Conservation (phyloP, 1,140 invertebrate genomes). For the Manduca sexta region DNA sequence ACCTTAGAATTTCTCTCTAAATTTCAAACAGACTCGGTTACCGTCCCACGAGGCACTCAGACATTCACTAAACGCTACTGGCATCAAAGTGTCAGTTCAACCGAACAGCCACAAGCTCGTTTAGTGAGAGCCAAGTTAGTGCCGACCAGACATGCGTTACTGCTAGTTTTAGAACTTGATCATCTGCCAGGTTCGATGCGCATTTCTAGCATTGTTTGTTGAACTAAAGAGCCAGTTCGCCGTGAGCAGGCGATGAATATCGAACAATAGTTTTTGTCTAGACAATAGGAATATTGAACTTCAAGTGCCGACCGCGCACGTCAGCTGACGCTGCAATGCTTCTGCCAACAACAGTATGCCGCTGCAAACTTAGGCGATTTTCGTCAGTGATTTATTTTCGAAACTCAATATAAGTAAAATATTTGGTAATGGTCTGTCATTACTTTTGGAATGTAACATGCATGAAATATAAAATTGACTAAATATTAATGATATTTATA, state of each 20-base stretch:
- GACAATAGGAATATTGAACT: background rate
- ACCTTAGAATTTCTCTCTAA: background rate
- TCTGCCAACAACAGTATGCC: too few relatives aligned
- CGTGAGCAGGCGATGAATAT: conserved; percentile 5
- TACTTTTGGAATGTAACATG: too few relatives aligned
- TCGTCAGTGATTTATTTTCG: too few relatives aligned
- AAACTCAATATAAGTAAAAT: too few relatives aligned
- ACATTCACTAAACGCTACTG: conserved; percentile 9
- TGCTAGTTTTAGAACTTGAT: conserved; percentile 6
- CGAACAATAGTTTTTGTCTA: conserved; percentile 3
- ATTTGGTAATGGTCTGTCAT: too few relatives aligned
- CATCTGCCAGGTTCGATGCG: conserved; percentile 9
- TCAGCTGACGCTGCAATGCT: conserved; percentile 7
- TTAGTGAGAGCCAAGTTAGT: conserved; percentile 12
- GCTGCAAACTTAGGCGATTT: too few relatives aligned
- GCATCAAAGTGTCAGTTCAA: conserved; percentile 18
- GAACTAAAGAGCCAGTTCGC: conserved; percentile 8
- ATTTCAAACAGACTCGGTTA: background rate
- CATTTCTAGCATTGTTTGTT: conserved; percentile 5
- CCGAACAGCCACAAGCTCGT: conserved; percentile 11
- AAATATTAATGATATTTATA: too few relatives aligned
- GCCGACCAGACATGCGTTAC: conserved; percentile 5
- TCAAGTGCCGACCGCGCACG: conserved; percentile 2
- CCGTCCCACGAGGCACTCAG: background rate
- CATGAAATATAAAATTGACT: too few relatives aligned